Percentiles rank a stretch among this genome's conserved stretches.
Conservation (phyloP, 2,888 invertebrate species). For the Harpagoxenus sublaevis region DNA sequence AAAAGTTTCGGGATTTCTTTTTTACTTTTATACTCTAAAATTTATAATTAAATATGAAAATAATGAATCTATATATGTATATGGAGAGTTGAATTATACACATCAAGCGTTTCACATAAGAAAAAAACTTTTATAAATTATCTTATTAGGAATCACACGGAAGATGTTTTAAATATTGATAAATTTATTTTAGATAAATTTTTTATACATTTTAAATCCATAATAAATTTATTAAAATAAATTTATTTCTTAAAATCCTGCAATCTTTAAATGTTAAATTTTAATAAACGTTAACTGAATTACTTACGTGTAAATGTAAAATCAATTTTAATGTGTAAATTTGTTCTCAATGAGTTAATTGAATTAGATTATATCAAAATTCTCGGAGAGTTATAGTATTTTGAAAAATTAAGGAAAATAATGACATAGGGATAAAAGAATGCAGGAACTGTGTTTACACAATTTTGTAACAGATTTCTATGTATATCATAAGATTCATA, state of each 20-base stretch:
- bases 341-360: background rate
- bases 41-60: conserved; percentile 10
- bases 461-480: background rate
- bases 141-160: background rate
- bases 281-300: background rate
- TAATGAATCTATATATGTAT: background rate
- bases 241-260: background rate
- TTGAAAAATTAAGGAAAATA: background rate
- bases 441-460: background rate
- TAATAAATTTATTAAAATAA: conserved; percentile 13
- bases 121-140: background rate
- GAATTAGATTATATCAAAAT: background rate
- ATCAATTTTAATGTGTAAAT: background rate
- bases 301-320: background rate
- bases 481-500: background rate
- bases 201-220: background rate
- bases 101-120: background rate
- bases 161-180: conserved; percentile 11
- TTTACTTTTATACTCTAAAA: conserved; percentile 5
- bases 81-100: background rate
- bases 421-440: background rate
- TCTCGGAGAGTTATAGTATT: background rate
- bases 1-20: conserved; percentile 13
- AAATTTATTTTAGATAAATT: conserved; percentile 17
- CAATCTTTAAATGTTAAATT: background rate